Percentiles rank a stretch among this genome's conserved stretches.
Conservation (phyloP, 1,140 invertebrate genomes). For the Monochamus saltuarius region DNA sequence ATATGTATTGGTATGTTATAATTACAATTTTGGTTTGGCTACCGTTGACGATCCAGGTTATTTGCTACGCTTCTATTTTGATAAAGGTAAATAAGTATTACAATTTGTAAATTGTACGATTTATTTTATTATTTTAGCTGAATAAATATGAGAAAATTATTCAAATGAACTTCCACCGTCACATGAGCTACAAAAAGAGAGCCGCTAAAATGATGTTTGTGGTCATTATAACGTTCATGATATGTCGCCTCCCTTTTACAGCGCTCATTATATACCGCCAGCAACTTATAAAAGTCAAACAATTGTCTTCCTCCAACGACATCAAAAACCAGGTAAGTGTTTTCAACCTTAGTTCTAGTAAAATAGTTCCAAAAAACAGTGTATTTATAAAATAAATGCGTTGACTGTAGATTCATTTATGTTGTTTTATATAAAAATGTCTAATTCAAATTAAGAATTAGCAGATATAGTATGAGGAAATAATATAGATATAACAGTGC, state of each 20-base stretch:
- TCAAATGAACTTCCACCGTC: constrained; percentile 55
- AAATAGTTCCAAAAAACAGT: no score
- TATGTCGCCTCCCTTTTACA: constrained; percentile 71
- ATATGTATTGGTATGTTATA: constrained; percentile 74
- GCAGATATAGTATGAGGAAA: no score
- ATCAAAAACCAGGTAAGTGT: constrained; percentile 47
- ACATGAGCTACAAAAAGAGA: constrained; percentile 63
- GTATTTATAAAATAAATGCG: no score
- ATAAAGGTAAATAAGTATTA: constrained; percentile 56
- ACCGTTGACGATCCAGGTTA: constrained; percentile 66
- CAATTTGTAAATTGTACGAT: neutral
- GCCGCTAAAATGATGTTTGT: constrained; percentile 71
- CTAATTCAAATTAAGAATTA: no score
- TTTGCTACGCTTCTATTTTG: constrained; percentile 67
- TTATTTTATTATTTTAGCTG: constrained; percentile 52
- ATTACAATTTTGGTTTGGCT: constrained; percentile 70
- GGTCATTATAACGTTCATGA: constrained; percentile 64
- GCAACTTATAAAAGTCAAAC: constrained; percentile 50
- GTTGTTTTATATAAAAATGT: no score
- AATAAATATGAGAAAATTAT: constrained; percentile 61
- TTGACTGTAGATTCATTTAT: no score
- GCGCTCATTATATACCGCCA: constrained; percentile 64
- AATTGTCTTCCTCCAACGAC: constrained; percentile 19
- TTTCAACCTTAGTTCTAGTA: neutral
- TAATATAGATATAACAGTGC: no score